These are phyloP conservation scores for Lasius platythorax DNA, from an alignment of 2,888 invertebrate species.

Conservation along the genomic window DNA sequence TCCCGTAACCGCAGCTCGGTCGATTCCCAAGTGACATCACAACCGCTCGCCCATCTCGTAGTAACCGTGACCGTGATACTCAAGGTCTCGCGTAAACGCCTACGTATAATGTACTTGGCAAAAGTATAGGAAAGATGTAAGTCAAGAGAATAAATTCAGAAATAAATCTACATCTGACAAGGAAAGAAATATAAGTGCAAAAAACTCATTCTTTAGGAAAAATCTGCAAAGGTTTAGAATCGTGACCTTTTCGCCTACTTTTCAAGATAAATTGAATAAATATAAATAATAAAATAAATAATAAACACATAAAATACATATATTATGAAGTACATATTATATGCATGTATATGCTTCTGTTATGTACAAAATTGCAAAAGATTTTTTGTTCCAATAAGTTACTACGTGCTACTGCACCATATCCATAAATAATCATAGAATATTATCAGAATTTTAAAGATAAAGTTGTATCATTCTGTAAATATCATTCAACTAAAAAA, in stretches of 20 bases:
- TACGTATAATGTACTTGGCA: not conserved
- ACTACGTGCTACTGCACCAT: not conserved
- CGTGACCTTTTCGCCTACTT: not conserved
- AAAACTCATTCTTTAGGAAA: not conserved
- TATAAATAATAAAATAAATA: not conserved
- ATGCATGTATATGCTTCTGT: not conserved
- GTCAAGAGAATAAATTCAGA: not conserved
- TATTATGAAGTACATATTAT: not conserved
- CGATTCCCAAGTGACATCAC: slow-evolving; percentile 70
- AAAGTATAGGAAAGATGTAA: not conserved
- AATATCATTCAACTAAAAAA: not conserved
- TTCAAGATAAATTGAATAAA: not conserved
- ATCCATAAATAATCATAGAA: not conserved
- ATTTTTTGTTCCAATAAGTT: not conserved
- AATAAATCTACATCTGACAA: not conserved
- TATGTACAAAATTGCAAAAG: not conserved
- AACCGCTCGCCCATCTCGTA: slow-evolving; percentile 36
- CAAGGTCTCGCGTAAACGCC: slow-evolving; percentile 37
- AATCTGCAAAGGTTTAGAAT: not conserved
- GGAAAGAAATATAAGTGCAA: not conserved
- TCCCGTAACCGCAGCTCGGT: slow-evolving; percentile 52
- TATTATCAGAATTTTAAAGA: not conserved
- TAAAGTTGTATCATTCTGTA: not conserved
- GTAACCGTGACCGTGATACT: slow-evolving; percentile 46
- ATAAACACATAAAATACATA: not conserved